Evolutionary conservation across 23 tunicate species (phyloP), one percentile per base, ranked within the genome.

Genomic region (Corella eumyota): DNA sequence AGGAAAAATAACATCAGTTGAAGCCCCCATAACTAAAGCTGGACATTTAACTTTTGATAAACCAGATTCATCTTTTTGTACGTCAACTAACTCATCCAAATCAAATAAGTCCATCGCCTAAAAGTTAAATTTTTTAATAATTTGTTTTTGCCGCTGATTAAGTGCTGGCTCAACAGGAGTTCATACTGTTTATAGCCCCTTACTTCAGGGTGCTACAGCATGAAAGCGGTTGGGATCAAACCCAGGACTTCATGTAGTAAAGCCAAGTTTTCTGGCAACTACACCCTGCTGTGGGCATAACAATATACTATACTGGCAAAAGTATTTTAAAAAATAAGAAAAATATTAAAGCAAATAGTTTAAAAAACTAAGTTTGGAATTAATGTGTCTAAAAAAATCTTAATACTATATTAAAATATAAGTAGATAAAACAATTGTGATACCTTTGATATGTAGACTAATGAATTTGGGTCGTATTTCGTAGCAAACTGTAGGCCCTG

Each of bases 41-140:
- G 96, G 81, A 46, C 87, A 72, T 26, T 56, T 65, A 34, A 88
- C 55, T 0, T 64, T 77, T 24, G 69, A 25, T 34, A 78, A 36
- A 2, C 73, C 83, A 37, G 2, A 19, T 7, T 26, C 49, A 2
- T 69, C 66, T 26, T 65, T 33, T 4, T 47, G 48, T 17, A 52
- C 64, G 11, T 68, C 70, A 50, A 77, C 78, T 34, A 70, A 88
- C 33, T 88, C 96, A 33, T 79, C 34, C 54, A 88, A 9, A 35
- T 88, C 96, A 56, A 88, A 88, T 31, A 88, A 69, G 50, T 88
- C 96, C 88, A 88, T 79, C 36, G 88, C 96, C 96, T 88, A 75
- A 4, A 64, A 59, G 30, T n/a, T 9, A 15, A 40, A 40, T 40
- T 40, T 40, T 15, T 22, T 37, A 35, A 20, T 40, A 40, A n/a